phyloP scores from a whole-genome alignment of 1,140 invertebrate species.

The Drosophila arawakana region DNA sequence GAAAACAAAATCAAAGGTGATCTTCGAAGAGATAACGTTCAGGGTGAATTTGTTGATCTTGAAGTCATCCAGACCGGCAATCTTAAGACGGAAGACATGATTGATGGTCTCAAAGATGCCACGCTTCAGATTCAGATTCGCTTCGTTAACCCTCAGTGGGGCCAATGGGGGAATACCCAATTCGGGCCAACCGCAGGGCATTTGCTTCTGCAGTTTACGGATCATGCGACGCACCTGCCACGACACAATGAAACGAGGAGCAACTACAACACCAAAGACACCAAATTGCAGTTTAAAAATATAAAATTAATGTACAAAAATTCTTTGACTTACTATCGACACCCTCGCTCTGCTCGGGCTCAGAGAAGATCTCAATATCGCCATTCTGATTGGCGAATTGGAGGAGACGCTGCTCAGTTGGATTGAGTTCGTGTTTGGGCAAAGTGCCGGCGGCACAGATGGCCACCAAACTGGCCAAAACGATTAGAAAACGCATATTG shows the following conservation, averaged over 20 bases:
- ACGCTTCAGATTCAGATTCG: constrained; percentile 56
- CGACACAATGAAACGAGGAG: constrained; percentile 70
- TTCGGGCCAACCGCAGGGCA: constrained; percentile 75
- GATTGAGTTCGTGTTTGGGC: constrained; percentile 26
- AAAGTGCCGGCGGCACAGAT: constrained; percentile 71
- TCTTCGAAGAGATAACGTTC: constrained; percentile 68
- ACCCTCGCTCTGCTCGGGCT: constrained; percentile 52
- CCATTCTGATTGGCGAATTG: constrained; percentile 63
- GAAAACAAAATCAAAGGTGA: constrained; percentile 75
- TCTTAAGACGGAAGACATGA: constrained; percentile 67
- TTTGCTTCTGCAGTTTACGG: constrained; percentile 73
- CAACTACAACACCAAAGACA: constrained; percentile 47
- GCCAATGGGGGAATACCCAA: constrained; percentile 75
- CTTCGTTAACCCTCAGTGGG: constrained; percentile 65
- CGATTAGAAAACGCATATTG: constrained; percentile 77
- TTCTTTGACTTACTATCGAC: constrained; percentile 64
- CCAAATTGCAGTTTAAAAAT: neutral
- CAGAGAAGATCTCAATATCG: constrained; percentile 65
- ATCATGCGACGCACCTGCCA: constrained; percentile 78
- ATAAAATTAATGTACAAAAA: neutral
- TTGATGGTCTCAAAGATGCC: constrained; percentile 78
- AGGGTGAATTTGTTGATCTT: constrained; percentile 71
- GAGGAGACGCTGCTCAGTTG: constrained; percentile 61
- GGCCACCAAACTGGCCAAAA: constrained; percentile 71
- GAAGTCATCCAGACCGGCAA: constrained; percentile 77